These are phyloP conservation scores for Amblyopsis rosae DNA, from an alignment of 2,113 vertebrate genomes.

Conservation along the genomic window DNA sequence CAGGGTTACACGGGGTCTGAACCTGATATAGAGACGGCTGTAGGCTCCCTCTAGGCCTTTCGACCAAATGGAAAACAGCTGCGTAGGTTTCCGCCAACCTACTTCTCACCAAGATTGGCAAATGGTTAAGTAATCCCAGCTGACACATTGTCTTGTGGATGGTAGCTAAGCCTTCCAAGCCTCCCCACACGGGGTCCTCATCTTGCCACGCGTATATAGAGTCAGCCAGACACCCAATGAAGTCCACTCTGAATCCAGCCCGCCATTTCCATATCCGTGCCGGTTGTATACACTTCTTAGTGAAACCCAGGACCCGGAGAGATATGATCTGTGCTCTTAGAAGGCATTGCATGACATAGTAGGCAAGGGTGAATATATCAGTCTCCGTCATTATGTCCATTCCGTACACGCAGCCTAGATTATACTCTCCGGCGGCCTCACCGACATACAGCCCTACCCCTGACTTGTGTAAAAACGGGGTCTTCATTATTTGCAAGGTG, in stretches of 20 bases:
- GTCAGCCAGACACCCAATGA: too few species aligned
- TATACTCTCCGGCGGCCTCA: not conserved
- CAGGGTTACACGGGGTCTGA: not conserved
- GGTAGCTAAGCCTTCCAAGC: not conserved
- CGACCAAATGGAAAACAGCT: not conserved
- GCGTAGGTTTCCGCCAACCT: not conserved
- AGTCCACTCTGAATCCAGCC: not conserved
- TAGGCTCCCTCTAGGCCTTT: not conserved
- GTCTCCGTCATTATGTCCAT: not conserved
- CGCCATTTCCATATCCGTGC: slow-evolving; percentile 1
- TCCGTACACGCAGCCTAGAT: not conserved
- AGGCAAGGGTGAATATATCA: not conserved
- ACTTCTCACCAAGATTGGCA: not conserved
- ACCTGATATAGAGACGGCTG: too few species aligned
- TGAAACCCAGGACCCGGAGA: not conserved
- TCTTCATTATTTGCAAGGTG: not conserved
- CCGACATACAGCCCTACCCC: not conserved
- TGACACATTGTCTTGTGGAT: not conserved
- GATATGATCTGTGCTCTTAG: not conserved
- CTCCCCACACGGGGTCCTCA: not conserved
- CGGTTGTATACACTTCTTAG: slow-evolving; percentile 9
- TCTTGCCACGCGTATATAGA: not conserved
- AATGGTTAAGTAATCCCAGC: not conserved
- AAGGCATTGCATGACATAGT: not conserved
- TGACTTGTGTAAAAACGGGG: not conserved